phyloP scores from a whole-genome alignment of 2,113 vertebrate genomes.

The Empidonax traillii region DNA sequence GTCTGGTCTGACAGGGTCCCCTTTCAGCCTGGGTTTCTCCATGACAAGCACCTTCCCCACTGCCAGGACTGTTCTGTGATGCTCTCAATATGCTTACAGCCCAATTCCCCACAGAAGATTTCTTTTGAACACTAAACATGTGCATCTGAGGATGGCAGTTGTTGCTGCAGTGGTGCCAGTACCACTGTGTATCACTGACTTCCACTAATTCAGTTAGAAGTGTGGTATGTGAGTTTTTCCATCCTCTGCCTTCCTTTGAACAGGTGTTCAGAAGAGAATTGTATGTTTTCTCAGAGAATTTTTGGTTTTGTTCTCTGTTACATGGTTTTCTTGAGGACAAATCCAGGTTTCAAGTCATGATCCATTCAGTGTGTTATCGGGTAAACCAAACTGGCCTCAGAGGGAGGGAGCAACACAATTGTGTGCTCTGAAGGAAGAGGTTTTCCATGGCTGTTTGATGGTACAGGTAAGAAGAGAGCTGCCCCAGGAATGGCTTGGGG shows the following conservation, averaged over 20 bases:
- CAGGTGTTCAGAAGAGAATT: background rate
- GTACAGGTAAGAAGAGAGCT: background rate
- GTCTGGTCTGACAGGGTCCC: too few species aligned
- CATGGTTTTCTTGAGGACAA: background rate
- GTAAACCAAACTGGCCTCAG: background rate
- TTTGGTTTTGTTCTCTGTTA: background rate
- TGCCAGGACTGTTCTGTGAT: background rate
- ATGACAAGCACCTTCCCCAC: background rate
- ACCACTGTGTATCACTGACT: background rate
- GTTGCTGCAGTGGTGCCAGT: background rate
- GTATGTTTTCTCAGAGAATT: fast-evolving
- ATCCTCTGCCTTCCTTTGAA: background rate
- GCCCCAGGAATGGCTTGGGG: background rate
- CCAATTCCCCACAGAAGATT: too few species aligned
- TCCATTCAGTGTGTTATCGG: background rate
- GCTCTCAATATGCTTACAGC: background rate
- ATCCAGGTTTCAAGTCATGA: background rate
- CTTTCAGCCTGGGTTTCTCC: background rate
- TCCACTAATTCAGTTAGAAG: background rate
- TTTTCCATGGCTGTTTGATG: background rate
- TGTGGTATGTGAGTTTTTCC: background rate
- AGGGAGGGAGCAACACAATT: background rate
- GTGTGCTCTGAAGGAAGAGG: background rate
- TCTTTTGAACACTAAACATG: fast-evolving
- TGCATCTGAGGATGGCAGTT: background rate